Evolutionary conservation across 2,888 invertebrate genomes (phyloP).

Genomic region (Drosophila infuscata): DNA sequence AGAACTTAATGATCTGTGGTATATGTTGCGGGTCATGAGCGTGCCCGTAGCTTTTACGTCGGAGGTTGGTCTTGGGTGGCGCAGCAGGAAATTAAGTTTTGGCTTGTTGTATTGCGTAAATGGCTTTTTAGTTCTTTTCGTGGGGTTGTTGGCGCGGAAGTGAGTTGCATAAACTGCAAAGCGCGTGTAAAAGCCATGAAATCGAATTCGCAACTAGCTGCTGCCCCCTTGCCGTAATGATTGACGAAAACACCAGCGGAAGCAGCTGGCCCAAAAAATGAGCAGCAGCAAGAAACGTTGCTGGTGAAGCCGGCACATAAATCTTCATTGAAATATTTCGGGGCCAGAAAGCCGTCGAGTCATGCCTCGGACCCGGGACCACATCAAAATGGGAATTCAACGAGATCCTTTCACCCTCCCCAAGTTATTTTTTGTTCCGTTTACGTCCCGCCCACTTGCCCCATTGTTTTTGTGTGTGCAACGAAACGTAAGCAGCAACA

Average conservation of each 20-base stretch:
- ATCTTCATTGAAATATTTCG: constrained; percentile 72
- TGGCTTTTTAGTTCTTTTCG: constrained; percentile 71
- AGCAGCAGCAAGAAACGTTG: constrained; percentile 50
- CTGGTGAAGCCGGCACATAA: constrained; percentile 68
- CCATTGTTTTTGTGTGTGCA: constrained; percentile 63
- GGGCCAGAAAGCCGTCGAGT: constrained; percentile 66
- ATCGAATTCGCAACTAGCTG: constrained; percentile 75
- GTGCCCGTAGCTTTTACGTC: constrained; percentile 17
- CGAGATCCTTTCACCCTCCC: constrained; percentile 6
- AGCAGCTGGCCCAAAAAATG: constrained; percentile 48
- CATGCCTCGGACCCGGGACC: constrained; percentile 58
- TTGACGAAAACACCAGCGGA: constrained; percentile 70
- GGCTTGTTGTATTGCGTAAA: constrained; percentile 77
- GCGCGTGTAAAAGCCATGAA: constrained; percentile 80
- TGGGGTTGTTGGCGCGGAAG: constrained; percentile 59
- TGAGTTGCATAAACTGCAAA: constrained; percentile 78
- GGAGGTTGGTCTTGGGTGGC: constrained; percentile 5
- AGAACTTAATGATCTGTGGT: constrained; percentile 77
- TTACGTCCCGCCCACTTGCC: constrained; percentile 12
- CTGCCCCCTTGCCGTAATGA: constrained; percentile 49
- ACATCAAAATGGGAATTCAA: constrained; percentile 35
- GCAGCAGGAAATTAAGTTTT: constrained; percentile 76
- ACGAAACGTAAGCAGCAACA: constrained; percentile 62
- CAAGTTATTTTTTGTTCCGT: background rate
- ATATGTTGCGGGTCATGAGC: constrained; percentile 74